Evolutionary conservation across 2,113 vertebrate genomes (phyloP).

Genomic region (Acanthisitta chloris): DNA sequence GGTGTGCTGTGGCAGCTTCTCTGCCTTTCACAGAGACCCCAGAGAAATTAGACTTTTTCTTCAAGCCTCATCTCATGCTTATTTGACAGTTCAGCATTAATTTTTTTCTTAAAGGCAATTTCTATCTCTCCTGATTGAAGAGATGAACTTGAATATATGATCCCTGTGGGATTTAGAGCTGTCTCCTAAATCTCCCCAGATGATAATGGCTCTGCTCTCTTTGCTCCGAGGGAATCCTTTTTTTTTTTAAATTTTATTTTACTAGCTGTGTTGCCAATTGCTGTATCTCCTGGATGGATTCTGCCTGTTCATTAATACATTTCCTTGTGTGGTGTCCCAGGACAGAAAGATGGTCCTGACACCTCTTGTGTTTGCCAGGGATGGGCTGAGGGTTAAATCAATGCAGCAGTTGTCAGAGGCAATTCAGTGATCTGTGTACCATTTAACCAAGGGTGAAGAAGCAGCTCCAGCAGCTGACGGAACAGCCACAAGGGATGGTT

Average conservation of each 20-base stretch:
- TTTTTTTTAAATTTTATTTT: too few relatives aligned
- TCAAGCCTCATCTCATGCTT: background rate
- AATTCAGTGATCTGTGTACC: too few relatives aligned
- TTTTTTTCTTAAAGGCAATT: background rate
- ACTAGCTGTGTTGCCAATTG: background rate
- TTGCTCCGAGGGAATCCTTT: background rate
- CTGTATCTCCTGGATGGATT: background rate
- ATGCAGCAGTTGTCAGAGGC: background rate
- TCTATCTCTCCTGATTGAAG: background rate
- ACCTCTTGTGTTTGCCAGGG: background rate
- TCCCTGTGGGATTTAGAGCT: background rate
- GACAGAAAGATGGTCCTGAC: background rate
- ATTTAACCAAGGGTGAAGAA: background rate
- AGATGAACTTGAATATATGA: background rate
- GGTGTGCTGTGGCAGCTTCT: background rate
- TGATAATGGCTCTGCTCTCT: background rate
- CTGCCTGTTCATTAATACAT: fast-evolving
- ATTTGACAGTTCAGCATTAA: background rate
- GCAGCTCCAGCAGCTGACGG: background rate
- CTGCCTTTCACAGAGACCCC: background rate
- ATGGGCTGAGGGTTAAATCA: background rate
- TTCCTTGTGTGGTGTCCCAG: background rate
- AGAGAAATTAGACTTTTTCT: background rate
- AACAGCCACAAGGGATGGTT: background rate
- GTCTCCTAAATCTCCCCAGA: constrained; percentile 34